A percentile compares a stretch with the other conserved stretches of the same genome.
Evolutionary conservation across 2,797 vertebrate species (phyloP).

Genomic region (Sternarchorhynchus goeldii): DNA sequence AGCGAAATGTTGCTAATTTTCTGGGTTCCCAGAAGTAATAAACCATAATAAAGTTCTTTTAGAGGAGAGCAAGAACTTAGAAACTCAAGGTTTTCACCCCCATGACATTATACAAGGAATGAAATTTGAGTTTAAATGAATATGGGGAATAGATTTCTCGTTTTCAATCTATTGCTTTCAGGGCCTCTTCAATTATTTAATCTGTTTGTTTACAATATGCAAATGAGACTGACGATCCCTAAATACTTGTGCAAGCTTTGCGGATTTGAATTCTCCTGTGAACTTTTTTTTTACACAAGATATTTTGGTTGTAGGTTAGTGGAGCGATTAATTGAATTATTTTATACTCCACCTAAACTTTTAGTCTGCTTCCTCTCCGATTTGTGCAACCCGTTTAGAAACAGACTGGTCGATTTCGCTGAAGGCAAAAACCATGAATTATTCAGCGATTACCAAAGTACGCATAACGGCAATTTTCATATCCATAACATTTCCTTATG

Average conservation of each 20-base stretch:
- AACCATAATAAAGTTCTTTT: constrained; percentile 10
- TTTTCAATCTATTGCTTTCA: constrained; percentile 34
- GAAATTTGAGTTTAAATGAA: constrained; percentile 25
- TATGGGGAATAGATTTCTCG: constrained; percentile 28
- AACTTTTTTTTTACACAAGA: constrained; percentile 2
- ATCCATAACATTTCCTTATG: background rate
- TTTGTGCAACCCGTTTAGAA: background rate
- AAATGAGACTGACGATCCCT: constrained; percentile 14
- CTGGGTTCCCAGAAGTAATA: constrained; percentile 6
- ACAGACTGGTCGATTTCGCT: background rate
- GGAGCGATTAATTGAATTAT: constrained; percentile 20
- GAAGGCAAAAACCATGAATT: background rate
- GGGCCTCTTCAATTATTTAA: constrained; percentile 39
- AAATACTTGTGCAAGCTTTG: constrained; percentile 27
- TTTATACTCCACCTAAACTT: background rate
- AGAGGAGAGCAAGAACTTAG: background rate
- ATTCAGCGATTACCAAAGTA: background rate
- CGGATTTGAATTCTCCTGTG: constrained; percentile 17
- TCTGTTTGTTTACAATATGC: constrained; percentile 40
- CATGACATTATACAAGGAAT: background rate
- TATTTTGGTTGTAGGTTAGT: constrained; percentile 8
- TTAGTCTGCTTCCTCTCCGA: background rate
- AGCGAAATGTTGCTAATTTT: background rate
- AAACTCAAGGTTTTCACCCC: constrained; percentile 16
- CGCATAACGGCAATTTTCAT: background rate